phyloP scores from a whole-genome alignment of 2,113 vertebrate species.

The Notothenia rossii region DNA sequence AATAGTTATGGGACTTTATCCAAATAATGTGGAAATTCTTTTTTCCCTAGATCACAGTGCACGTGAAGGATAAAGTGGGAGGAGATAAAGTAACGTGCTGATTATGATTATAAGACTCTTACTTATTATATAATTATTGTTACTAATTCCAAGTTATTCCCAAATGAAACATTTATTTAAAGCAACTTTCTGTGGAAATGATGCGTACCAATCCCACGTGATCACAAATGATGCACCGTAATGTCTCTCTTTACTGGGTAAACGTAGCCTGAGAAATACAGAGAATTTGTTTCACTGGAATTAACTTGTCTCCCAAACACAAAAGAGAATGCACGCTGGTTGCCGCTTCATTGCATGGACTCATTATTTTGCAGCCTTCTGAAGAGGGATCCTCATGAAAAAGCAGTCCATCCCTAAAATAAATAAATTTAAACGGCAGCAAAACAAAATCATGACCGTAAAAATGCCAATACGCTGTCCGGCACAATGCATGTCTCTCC shows the following conservation, averaged over 20 bases:
- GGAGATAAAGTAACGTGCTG: neutral
- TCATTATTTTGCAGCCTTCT: constrained; percentile 39
- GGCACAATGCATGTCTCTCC: constrained; percentile 68
- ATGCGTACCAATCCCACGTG: neutral
- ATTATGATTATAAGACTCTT: neutral
- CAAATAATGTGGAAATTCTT: neutral
- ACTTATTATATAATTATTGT: neutral
- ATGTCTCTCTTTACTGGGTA: neutral
- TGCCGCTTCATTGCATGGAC: neutral
- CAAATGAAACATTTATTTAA: neutral
- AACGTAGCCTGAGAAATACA: neutral
- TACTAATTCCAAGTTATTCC: neutral
- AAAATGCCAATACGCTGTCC: constrained; percentile 82
- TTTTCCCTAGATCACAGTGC: neutral
- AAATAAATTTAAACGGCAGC: constrained; percentile 75
- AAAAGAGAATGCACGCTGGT: neutral
- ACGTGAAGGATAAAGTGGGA: neutral
- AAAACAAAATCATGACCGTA: constrained; percentile 82
- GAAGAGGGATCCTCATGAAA: constrained; percentile 59
- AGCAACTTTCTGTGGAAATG: neutral
- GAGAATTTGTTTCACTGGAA: neutral
- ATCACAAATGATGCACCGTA: neutral
- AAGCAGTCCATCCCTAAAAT: constrained; percentile 51
- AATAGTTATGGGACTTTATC: neutral
- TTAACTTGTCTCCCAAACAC: constrained; percentile 5